Conservation (phyloP, 2,797 vertebrate species). For the Oreochromis grahami region DNA sequence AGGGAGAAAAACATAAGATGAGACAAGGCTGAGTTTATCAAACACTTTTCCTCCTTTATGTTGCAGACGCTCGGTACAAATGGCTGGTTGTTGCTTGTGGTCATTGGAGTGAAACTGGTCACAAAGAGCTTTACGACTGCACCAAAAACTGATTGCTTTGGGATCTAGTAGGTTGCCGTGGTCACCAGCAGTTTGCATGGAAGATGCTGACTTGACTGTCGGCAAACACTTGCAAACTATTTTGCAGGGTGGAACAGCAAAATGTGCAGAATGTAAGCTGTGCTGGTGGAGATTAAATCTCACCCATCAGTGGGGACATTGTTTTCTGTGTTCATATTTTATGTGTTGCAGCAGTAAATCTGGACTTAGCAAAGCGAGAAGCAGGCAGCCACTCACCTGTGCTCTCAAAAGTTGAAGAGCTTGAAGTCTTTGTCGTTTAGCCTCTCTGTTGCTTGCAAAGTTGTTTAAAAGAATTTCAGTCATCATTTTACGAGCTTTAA, state of each 20-base stretch:
- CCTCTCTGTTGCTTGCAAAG: neutral
- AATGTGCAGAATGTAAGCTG: neutral
- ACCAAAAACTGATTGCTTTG: neutral
- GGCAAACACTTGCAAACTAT: neutral
- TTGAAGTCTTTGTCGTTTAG: neutral
- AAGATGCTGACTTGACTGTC: neutral
- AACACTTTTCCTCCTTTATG: neutral
- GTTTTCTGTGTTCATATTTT: neutral
- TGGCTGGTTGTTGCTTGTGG: accelerated
- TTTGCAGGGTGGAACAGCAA: neutral
- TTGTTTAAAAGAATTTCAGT: neutral
- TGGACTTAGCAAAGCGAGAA: neutral
- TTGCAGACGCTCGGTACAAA: neutral
- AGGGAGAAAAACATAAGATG: neutral
- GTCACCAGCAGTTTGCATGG: neutral
- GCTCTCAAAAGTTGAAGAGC: neutral
- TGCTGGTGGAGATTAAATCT: neutral
- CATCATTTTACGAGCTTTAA: neutral
- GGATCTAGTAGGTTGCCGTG: neutral
- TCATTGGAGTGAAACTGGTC: neutral
- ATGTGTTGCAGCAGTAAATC: neutral
- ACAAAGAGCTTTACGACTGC: neutral
- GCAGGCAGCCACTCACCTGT: neutral
- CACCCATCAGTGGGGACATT: neutral
- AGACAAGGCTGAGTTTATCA: neutral